Conservation (phyloP, 1,140 invertebrate genomes). For the Bicyclus anynana region DNA sequence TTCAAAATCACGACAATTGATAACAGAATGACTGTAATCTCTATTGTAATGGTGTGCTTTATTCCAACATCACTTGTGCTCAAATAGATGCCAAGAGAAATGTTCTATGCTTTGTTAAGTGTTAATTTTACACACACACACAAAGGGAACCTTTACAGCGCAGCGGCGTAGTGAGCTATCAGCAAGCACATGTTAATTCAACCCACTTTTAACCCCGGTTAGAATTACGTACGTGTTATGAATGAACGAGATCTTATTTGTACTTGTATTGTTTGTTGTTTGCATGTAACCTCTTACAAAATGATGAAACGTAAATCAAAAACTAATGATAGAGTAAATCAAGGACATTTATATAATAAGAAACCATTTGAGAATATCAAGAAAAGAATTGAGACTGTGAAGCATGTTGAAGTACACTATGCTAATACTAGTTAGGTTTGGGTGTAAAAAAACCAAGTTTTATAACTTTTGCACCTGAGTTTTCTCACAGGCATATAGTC, state of each 20-base stretch:
- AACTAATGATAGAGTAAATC: too few relatives aligned
- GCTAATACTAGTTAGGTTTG: too few relatives aligned
- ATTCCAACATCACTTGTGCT: neutral
- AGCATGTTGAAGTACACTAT: too few relatives aligned
- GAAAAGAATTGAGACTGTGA: too few relatives aligned
- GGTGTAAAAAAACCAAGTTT: too few relatives aligned
- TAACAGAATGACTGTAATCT: neutral
- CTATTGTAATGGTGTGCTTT: neutral
- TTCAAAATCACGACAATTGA: too few relatives aligned
- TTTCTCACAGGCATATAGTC: too few relatives aligned
- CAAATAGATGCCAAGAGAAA: conserved; percentile 13
- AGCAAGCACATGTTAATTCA: conserved; percentile 35
- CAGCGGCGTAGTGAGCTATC: conserved; percentile 27
- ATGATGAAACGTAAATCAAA: neutral
- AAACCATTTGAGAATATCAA: too few relatives aligned
- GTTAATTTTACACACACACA: conserved; percentile 27
- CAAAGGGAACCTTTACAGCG: conserved; percentile 12
- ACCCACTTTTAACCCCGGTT: conserved; percentile 22
- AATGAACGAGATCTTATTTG: conserved; percentile 17
- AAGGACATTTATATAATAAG: too few relatives aligned
- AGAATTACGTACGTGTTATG: conserved; percentile 12
- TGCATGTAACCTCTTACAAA: neutral
- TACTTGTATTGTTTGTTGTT: neutral
- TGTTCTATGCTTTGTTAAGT: conserved; percentile 22
- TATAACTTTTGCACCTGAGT: too few relatives aligned